A percentile compares a stretch with the other conserved stretches of the same genome.
phyloP scores from a whole-genome alignment of 2,113 vertebrate species.

The Lycaon pictus region DNA sequence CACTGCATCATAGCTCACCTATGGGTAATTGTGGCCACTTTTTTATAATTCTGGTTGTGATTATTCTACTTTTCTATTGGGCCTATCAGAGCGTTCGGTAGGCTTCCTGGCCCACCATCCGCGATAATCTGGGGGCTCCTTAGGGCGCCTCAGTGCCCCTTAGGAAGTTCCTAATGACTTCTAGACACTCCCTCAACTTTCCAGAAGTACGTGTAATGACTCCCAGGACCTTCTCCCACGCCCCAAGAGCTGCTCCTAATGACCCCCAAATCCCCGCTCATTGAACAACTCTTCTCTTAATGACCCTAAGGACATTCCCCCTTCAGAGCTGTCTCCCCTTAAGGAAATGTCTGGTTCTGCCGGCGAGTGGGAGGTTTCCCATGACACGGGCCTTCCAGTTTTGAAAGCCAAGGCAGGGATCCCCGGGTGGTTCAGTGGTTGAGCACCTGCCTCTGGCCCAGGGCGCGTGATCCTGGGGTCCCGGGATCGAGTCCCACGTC shows the following conservation, averaged over 20 bases:
- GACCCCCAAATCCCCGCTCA: constrained; percentile 50
- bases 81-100: background rate
- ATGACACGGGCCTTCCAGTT: background rate
- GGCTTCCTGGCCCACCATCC: background rate
- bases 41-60: background rate
- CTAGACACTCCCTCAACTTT: background rate
- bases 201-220: constrained; percentile 42
- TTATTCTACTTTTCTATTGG: background rate
- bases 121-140: background rate
- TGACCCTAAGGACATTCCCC: constrained; percentile 7
- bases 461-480: too few relatives aligned
- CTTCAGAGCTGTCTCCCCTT: background rate
- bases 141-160: background rate
- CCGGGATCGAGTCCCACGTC: too few relatives aligned
- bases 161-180: constrained; percentile 58
- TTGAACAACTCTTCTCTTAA: background rate
- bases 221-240: background rate
- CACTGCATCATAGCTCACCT: background rate
- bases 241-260: constrained; percentile 67
- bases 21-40: background rate
- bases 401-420: background rate
- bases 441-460: too few relatives aligned
- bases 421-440: too few relatives aligned
- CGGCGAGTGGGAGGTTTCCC: background rate
- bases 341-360: background rate